These are phyloP conservation scores for Chiloscyllium plagiosum DNA, from an alignment of 2,113 vertebrate species.

Conservation along the genomic window DNA sequence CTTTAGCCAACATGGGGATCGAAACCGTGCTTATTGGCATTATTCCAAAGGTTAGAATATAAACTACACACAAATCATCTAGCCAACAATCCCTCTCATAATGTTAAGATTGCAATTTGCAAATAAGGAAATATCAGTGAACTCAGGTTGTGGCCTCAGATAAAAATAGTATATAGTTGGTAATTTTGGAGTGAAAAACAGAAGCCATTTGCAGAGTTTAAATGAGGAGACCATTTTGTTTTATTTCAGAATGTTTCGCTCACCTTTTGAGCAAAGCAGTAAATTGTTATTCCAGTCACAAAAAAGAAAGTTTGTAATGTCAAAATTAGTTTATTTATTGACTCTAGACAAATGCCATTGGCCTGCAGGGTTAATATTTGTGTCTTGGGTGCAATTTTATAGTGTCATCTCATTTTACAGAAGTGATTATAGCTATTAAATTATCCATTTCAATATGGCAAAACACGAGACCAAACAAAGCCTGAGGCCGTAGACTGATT, in stretches of 20 bases:
- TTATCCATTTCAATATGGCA: conserved; percentile 77
- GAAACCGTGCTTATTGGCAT: too few species aligned
- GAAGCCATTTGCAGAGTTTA: background rate
- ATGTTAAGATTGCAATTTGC: background rate
- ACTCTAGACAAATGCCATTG: conserved; percentile 51
- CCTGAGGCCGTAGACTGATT: conserved; percentile 65
- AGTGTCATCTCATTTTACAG: conserved; percentile 67
- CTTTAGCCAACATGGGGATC: too few species aligned
- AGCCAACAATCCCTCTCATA: too few species aligned
- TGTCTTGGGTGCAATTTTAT: conserved; percentile 60
- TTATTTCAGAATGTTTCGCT: background rate
- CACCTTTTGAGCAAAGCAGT: background rate
- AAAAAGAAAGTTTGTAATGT: conserved; percentile 27
- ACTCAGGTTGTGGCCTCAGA: background rate
- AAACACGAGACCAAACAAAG: conserved; percentile 68
- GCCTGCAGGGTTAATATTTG: conserved; percentile 68
- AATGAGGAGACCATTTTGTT: background rate
- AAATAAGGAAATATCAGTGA: background rate
- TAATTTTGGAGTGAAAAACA: background rate
- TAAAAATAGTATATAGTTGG: background rate
- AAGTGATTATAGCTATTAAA: conserved; percentile 73
- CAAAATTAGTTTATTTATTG: conserved; percentile 59
- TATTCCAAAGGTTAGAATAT: too few species aligned
- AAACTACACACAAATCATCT: too few species aligned
- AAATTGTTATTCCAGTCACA: background rate